Conservation (phyloP, 2,888 invertebrate genomes). For the Platypus cylindrus region DNA sequence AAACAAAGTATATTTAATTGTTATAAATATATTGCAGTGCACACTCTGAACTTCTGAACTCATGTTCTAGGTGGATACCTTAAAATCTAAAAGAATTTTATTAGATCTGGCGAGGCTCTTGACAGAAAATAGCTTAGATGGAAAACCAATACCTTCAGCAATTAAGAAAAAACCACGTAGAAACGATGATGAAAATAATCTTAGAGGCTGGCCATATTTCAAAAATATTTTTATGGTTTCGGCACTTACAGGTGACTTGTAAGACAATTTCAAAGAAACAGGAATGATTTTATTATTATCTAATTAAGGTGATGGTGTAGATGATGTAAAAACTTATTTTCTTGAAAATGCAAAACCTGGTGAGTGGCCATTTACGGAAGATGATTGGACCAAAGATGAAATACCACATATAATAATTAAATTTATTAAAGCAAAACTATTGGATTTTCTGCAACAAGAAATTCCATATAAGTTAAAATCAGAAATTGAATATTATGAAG, state of each 20-base stretch:
- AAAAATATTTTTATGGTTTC: slow-evolving; percentile 86
- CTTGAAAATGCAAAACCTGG: slow-evolving; percentile 49
- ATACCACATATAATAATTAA: slow-evolving; percentile 56
- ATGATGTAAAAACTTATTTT: slow-evolving; percentile 45
- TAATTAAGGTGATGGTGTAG: slow-evolving; percentile 28
- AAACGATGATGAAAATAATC: slow-evolving; percentile 17
- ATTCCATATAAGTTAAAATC: slow-evolving; percentile 68
- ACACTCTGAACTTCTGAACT: not conserved
- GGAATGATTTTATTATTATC: too few species aligned
- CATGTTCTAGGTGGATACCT: slow-evolving; percentile 47
- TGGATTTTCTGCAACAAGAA: slow-evolving; percentile 74
- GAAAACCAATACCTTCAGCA: slow-evolving; percentile 23
- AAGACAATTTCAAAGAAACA: too few species aligned
- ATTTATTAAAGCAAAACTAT: slow-evolving; percentile 67
- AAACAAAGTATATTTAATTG: slow-evolving; percentile 62
- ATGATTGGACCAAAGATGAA: slow-evolving; percentile 60
- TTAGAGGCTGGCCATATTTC: slow-evolving; percentile 62
- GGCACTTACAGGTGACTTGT: slow-evolving; percentile 62
- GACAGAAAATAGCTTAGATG: slow-evolving; percentile 41
- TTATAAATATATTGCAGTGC: not conserved
- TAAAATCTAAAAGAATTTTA: slow-evolving; percentile 60
- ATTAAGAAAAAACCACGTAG: slow-evolving; percentile 15
- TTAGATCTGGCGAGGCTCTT: slow-evolving; percentile 56
- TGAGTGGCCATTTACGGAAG: slow-evolving; percentile 53
- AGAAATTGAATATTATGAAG: slow-evolving; percentile 53